A percentile compares a stretch with the other conserved stretches of the same genome.
These are phyloP conservation scores for Zaprionus inermis DNA, from an alignment of 1,140 invertebrate species.

Conservation along the genomic window DNA sequence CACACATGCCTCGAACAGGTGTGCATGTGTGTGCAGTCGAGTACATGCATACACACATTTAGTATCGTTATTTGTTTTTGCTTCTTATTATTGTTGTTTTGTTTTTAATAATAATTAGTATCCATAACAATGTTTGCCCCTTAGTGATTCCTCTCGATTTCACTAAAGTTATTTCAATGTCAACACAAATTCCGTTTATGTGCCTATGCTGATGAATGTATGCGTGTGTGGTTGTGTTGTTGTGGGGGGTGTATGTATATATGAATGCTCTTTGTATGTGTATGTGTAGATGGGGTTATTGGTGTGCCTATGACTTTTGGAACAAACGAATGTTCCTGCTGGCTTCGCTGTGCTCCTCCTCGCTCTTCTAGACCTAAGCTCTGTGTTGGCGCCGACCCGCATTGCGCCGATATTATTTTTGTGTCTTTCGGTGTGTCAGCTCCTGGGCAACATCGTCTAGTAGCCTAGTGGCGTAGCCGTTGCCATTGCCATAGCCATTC, in stretches of 20 bases:
- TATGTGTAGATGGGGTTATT: slow-evolving; percentile 15
- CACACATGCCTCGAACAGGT: slow-evolving; percentile 2
- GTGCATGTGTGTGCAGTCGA: slow-evolving; percentile 16
- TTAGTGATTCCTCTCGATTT: slow-evolving; percentile 15
- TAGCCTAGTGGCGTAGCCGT: slow-evolving; percentile 58
- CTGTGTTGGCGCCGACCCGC: slow-evolving; percentile 64
- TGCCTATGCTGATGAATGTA: slow-evolving; percentile 28
- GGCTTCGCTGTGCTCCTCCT: slow-evolving; percentile 42
- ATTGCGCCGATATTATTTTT: slow-evolving; percentile 78
- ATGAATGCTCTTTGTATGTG: slow-evolving; percentile 5
- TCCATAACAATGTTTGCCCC: slow-evolving; percentile 44
- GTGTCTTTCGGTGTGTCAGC: slow-evolving; percentile 78
- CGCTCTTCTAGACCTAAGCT: slow-evolving; percentile 52
- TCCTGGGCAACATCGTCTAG: slow-evolving; percentile 70
- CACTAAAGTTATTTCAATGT: slow-evolving; percentile 20
- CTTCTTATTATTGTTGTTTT: slow-evolving; percentile 13
- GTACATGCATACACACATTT: slow-evolving; percentile 9
- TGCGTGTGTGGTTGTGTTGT: slow-evolving; percentile 12
- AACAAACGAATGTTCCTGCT: slow-evolving; percentile 47
- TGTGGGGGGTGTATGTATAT: slow-evolving; percentile 39
- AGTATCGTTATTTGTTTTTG: slow-evolving; percentile 13
- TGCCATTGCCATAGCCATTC: slow-evolving; percentile 51
- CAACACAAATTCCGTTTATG: slow-evolving; percentile 31
- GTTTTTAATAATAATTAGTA: slow-evolving; percentile 45
- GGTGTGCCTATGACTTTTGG: slow-evolving; percentile 68